A percentile compares a stretch with the other conserved stretches of the same genome.
Evolutionary conservation across 2,797 vertebrate genomes (phyloP).

Genomic region (Aulostomus chinensis): DNA sequence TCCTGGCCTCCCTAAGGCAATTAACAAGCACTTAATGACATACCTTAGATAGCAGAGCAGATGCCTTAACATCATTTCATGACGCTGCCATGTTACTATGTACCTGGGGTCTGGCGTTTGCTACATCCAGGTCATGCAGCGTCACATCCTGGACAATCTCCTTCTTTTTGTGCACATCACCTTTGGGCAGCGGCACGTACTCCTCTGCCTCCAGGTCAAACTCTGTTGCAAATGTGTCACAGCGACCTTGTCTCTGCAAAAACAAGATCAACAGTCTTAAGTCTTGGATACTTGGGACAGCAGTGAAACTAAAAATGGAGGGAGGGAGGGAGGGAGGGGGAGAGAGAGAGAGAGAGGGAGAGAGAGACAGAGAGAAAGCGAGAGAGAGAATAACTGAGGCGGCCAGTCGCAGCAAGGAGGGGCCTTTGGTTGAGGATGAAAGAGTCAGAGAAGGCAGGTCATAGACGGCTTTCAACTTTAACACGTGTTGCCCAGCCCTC

Average conservation of each 20-base stretch:
- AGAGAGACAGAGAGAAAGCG: no score
- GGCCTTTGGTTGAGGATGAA: no score
- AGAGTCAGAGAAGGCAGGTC: constrained; percentile 50
- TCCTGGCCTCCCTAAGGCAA: constrained; percentile 92
- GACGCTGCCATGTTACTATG: background rate
- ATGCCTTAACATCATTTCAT: no score
- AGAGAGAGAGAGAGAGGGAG: no score
- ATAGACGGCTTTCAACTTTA: constrained; percentile 76
- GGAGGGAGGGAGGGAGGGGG: constrained; percentile 4
- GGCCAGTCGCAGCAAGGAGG: constrained; percentile 39
- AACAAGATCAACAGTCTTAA: no score
- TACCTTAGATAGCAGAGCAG: no score
- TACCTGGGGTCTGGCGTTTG: constrained; percentile 97
- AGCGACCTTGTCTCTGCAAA: constrained; percentile 94
- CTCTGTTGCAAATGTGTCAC: constrained; percentile 98
- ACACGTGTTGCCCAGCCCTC: constrained; percentile 64
- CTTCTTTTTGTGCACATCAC: constrained; percentile 99
- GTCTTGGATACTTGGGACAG: background rate
- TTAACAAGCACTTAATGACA: constrained; percentile 1
- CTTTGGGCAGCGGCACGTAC: constrained; percentile 97
- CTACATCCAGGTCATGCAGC: constrained; percentile 94
- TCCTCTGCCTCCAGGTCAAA: constrained; percentile 99
- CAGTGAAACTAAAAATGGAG: constrained; percentile 21
- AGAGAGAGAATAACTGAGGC: no score
- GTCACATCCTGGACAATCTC: constrained; percentile 99